phyloP scores from a whole-genome alignment of 2,888 invertebrate species.

The Drosophila mulleri region DNA sequence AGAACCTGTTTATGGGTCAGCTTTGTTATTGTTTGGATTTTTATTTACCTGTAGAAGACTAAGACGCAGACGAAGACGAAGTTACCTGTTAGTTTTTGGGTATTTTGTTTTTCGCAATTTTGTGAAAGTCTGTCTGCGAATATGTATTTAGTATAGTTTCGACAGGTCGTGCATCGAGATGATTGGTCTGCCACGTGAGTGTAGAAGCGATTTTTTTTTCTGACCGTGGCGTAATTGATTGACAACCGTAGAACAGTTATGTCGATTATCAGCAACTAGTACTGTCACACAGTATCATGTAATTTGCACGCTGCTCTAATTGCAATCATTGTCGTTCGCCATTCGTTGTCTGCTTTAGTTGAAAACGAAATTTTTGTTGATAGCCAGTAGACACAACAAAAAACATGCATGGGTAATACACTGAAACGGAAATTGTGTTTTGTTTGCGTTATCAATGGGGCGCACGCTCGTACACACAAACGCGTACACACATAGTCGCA shows the following conservation, averaged over 20 bases:
- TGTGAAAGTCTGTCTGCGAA: slow-evolving; percentile 19
- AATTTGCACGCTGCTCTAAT: slow-evolving; percentile 51
- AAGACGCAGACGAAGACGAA: neutral
- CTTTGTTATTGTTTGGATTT: slow-evolving; percentile 45
- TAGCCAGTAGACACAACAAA: slow-evolving; percentile 58
- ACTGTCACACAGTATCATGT: slow-evolving; percentile 32
- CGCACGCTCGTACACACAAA: slow-evolving; percentile 47
- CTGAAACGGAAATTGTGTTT: slow-evolving; percentile 64
- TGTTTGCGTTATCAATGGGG: slow-evolving; percentile 70
- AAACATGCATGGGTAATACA: slow-evolving; percentile 49
- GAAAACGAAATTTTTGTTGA: slow-evolving; percentile 61
- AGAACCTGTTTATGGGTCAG: slow-evolving; percentile 51
- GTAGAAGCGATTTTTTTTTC: slow-evolving; percentile 29
- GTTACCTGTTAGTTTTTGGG: slow-evolving; percentile 35
- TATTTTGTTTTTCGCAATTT: slow-evolving; percentile 3
- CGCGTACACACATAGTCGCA: slow-evolving; percentile 13
- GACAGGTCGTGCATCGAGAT: slow-evolving; percentile 35
- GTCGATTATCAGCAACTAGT: slow-evolving; percentile 21
- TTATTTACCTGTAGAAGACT: slow-evolving; percentile 26
- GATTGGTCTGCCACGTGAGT: slow-evolving; percentile 73
- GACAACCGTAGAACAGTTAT: slow-evolving; percentile 29
- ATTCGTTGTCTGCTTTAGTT: slow-evolving; percentile 42
- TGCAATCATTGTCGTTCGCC: slow-evolving; percentile 27
- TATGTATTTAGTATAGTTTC: slow-evolving; percentile 46
- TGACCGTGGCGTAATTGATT: slow-evolving; percentile 41